Evolutionary conservation across 2,888 invertebrate species (phyloP), one percentile per base, ranked within the genome.

Genomic region (Apoda limacodes): DNA sequence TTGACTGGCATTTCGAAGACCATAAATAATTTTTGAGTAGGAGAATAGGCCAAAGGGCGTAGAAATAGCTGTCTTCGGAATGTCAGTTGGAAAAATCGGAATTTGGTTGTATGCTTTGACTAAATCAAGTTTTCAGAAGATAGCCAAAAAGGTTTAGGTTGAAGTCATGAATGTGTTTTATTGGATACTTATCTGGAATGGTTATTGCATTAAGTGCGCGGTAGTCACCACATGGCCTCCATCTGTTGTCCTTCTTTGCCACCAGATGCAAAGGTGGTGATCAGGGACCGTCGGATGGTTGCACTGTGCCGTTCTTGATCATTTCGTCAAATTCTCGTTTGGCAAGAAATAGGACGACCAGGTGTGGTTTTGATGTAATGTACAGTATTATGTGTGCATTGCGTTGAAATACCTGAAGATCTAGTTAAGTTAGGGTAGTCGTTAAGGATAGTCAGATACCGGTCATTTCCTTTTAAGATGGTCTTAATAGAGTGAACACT

Each of bases 1-100:
- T 32, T 68, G 63, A 1, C 52, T 60, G 0, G 64, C 61, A 31
- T 70, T 68, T 1, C 58, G 28, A 1, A 69, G 43, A 2, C 67
- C 64, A 20, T 65, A 68, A 0, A 44, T 43, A 53, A 57, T 55
- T 3, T 24, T 34, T 1, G 43, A 30, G 31, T 55, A 62, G 30
- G 66, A 53, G 23, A 38, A 56, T 6, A 58, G 31, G 3, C 52
- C 53, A 28, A 54, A 56, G 1, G 56, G 52, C 4, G 55, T 56
- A 1, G 14, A 5, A 57, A 37, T 9, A 48, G 40, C 27, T 44
- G 25, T 35, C 10, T 41, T 36, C 9, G 13, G 14, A 4, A 66
- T 46, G 34, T 67, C 60, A 9, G 46, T 51, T 13, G 34, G 28
- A 2, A 32, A 20, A 2, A 63, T 46, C 0, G 60, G 59, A 7